phyloP scores from a whole-genome alignment of 1,140 invertebrate species.

The Leguminivora glycinivorella region DNA sequence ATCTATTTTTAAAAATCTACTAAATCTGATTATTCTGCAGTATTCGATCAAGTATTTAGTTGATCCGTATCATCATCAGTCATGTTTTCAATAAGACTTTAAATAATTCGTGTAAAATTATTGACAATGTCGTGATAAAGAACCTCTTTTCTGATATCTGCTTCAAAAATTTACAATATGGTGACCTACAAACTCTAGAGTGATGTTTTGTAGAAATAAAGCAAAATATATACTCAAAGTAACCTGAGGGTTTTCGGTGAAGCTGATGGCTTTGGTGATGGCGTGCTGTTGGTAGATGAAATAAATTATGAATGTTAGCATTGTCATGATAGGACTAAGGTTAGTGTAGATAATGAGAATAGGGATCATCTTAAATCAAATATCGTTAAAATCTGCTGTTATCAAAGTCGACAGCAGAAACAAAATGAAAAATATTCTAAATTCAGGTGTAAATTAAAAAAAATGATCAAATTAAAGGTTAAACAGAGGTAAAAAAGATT shows the following conservation, averaged over 20 bases:
- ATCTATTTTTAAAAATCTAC: no score
- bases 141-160: neutral
- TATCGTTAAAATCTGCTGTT: neutral
- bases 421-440: neutral
- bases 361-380: conserved; percentile 20
- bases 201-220: conserved; percentile 33
- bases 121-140: neutral
- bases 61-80: no score
- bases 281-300: conserved; percentile 76
- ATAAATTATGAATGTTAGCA: conserved; percentile 60
- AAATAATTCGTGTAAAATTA: no score
- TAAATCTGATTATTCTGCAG: no score
- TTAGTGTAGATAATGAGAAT: neutral
- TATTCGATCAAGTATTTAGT: no score
- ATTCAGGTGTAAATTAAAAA: neutral
- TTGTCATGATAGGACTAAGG: conserved; percentile 22
- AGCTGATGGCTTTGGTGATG: conserved; percentile 77
- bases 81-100: no score
- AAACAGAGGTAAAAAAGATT: neutral
- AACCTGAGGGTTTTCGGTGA: conserved; percentile 78
- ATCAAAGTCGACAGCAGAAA: neutral
- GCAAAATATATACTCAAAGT: conserved; percentile 57
- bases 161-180: neutral
- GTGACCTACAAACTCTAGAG: conserved; percentile 6
- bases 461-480: neutral